phyloP scores from a whole-genome alignment of 2,888 invertebrate genomes.

The Adelphocoris suturalis region DNA sequence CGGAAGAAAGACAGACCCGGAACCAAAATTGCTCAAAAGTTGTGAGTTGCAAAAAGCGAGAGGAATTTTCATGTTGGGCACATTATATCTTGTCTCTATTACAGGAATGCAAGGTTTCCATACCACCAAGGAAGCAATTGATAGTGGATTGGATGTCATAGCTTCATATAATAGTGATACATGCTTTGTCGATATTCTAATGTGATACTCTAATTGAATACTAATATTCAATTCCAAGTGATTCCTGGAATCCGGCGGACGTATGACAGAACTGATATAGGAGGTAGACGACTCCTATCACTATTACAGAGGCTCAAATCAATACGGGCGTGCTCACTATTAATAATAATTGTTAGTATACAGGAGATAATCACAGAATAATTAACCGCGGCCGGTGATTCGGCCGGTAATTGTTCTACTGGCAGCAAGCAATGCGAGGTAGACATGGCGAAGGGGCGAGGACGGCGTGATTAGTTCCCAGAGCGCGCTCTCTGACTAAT shows the following conservation, averaged over 20 bases:
- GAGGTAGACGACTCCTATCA: neutral
- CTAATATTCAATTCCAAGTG: neutral
- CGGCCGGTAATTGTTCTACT: neutral
- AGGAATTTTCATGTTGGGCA: no score
- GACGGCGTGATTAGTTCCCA: neutral
- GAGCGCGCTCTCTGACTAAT: slow-evolving; percentile 25
- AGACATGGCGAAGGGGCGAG: neutral
- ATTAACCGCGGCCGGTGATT: slow-evolving; percentile 19
- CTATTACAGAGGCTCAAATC: neutral
- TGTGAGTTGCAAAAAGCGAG: no score
- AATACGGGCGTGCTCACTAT: neutral
- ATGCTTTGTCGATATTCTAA: no score
- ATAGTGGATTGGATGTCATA: no score
- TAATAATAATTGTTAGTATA: slow-evolving; percentile 15
- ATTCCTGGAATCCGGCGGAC: neutral
- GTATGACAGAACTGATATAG: slow-evolving; percentile 8
- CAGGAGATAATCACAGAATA: slow-evolving; percentile 23
- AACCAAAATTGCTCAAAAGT: no score
- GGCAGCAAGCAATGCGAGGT: neutral
- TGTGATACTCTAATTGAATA: no score
- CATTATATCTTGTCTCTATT: no score
- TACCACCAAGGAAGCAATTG: no score
- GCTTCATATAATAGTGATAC: no score
- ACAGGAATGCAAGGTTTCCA: no score
- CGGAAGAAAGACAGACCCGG: no score